Base-by-base conservation (phyloP, 2,888 invertebrate species). In the Andrena praecox region DNA sequence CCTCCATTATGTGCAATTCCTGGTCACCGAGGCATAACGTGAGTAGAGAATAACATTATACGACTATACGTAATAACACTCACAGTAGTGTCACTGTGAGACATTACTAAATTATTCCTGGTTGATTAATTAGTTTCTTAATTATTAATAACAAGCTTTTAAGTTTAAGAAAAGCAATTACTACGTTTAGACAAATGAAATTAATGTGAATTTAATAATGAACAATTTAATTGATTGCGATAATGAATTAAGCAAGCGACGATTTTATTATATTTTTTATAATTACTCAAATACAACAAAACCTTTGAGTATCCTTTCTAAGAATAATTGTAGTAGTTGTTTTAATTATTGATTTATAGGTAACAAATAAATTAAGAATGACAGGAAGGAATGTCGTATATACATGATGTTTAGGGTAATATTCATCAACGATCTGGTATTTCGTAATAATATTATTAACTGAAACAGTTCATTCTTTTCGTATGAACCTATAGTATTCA, bases 11-110 rank as follows among this genome's bases (percentile, higher is more conserved):
- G 97, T 98, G 97, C 96, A 98, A 98, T 95, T 97, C 97, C 85
- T 98, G 98, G 97, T 97, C 97, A 92, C 97, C 97, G 86, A 96
- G 97, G 94, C 97, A 97, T 94, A 98, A 97, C 94, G 98, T 98
- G 96, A 97, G 97, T 97, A 88, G 29, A 20, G 1, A 63, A 72
- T 31, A 50, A 66, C 27, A 77, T n/a, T n/a, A n/a, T n/a, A n/a
- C n/a, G n/a, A n/a, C n/a, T n/a, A n/a, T n/a, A n/a, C n/a, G n/a
- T n/a, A 63, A 72, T 31, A 50, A 66, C 27, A 77, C 70, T 70
- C 20, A 20, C 20, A 20, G 29, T 2, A 50, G 42, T 31, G 10
- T 29, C 31, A 16, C 10, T 4, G 56, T 12, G 10, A 24, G 12
- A 27, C 24, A 56, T 56, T 56, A 16, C 16, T 16, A 42, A 42